Percentiles rank a stretch among this genome's conserved stretches.
Conservation (phyloP, 2,888 invertebrate genomes). For the Ariolimax columbianus region DNA sequence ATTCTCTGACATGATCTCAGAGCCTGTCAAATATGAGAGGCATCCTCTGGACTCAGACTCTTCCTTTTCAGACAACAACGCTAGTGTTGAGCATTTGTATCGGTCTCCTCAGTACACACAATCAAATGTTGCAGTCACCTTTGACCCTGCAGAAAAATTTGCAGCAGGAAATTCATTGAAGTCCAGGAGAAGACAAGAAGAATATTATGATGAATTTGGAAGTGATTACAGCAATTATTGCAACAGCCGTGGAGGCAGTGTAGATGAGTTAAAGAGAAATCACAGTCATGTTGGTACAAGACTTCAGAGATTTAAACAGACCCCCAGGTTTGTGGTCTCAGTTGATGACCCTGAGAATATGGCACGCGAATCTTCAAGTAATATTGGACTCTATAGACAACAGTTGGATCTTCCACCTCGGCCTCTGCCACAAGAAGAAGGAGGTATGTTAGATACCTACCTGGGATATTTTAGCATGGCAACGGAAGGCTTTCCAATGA, state of each 20-base stretch:
- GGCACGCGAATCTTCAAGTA: constrained; percentile 40
- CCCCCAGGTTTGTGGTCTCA: constrained; percentile 21
- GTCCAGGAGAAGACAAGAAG: not conserved
- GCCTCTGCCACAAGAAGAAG: constrained; percentile 51
- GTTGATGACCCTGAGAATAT: constrained; percentile 37
- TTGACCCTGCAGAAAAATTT: constrained; percentile 4
- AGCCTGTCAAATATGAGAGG: constrained; percentile 17
- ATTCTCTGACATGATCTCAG: constrained; percentile 19
- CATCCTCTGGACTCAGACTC: constrained; percentile 47
- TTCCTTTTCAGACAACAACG: constrained; percentile 52
- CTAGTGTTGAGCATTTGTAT: constrained; percentile 55
- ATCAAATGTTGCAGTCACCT: not conserved
- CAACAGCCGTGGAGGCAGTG: constrained; percentile 38
- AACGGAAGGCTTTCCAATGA: not conserved
- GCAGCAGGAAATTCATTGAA: not conserved
- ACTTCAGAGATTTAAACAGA: not conserved
- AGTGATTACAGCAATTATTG: constrained; percentile 45
- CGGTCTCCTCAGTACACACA: constrained; percentile 44
- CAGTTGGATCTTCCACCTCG: constrained; percentile 51
- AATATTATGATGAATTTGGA: constrained; percentile 36
- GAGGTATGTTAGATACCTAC: constrained; percentile 57
- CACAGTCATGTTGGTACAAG: not conserved
- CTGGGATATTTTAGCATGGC: constrained; percentile 43
- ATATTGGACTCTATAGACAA: constrained; percentile 45
- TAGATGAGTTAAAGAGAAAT: constrained; percentile 1